Percentiles rank a stretch among this genome's conserved stretches.
Conservation (phyloP, 2,113 vertebrate genomes). For the Ailurus styani region DNA sequence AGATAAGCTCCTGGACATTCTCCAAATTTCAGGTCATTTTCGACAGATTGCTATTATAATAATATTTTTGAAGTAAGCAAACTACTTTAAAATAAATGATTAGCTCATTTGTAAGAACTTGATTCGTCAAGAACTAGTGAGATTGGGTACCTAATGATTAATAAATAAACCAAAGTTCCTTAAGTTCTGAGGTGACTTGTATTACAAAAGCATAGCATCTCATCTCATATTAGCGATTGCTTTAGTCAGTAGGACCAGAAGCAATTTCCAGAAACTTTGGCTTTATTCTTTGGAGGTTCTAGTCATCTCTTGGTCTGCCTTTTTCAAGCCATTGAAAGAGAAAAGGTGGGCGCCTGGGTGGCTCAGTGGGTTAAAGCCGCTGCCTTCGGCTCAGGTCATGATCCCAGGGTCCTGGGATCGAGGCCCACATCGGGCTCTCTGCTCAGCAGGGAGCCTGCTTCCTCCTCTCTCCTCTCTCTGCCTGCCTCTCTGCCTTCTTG, state of each 20-base stretch:
- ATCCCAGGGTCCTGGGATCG: too few species aligned
- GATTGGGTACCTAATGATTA: not conserved
- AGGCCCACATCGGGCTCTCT: too few species aligned
- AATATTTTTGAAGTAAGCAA: not conserved
- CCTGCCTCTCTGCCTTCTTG: too few species aligned
- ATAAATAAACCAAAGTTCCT: not conserved
- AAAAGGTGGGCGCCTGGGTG: too few species aligned
- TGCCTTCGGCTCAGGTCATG: too few species aligned
- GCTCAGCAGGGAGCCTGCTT: too few species aligned
- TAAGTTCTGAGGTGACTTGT: not conserved
- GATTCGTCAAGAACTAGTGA: not conserved
- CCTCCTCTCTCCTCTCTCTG: too few species aligned
- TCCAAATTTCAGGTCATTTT: not conserved
- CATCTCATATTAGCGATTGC: not conserved
- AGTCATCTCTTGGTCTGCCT: too few species aligned
- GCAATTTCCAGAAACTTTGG: not conserved
- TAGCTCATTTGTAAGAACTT: not conserved
- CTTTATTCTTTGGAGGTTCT: not conserved
- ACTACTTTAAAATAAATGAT: not conserved
- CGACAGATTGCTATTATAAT: not conserved
- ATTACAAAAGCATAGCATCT: not conserved
- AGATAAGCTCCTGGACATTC: not conserved
- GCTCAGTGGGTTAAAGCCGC: too few species aligned
- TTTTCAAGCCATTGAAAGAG: not conserved
- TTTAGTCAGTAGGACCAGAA: not conserved